Evolutionary conservation across 64 coral and sea anemone species (phyloP), one percentile per base, ranked within the genome.

Genomic region (Actinia tenebrosa): DNA sequence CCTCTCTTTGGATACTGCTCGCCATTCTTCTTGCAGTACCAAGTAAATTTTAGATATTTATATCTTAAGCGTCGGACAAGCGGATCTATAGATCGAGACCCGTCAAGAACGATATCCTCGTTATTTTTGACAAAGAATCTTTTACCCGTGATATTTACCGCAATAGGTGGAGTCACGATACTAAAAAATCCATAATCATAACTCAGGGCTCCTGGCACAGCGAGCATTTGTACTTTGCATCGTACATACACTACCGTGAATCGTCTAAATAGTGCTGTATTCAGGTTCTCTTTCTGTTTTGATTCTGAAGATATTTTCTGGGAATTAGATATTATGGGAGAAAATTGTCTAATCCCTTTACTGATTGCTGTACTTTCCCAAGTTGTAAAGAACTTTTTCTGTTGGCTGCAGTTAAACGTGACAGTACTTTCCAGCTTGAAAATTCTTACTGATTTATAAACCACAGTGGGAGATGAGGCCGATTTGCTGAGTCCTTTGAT

Each of bases 141-240:
- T 23, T 78, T 78, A 4, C 84, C 89, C 20, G 52, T 85, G n/a
- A 90, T 90, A 19, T 20, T 77, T n/a, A 80, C 89, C 52, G 62
- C 54, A 3, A 86, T 83, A 18, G 82, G 88, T 47, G 71, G 50
- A 13, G 58, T 83, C 20, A 91, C 71, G 11, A 91, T 61, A 45
- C 44, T 62, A 52, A 91, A 50, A 80, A 56, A 91, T 10, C 89
- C 89, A 80, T 66, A 80, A 47, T 86, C 89, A 22, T 75, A 68
- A 9, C 30, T 37, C 42, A 86, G 80, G 3, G 89, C 84, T 45
- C 71, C 56, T 60, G 30, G 25, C 43, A 71, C 42, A 2, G 64
- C 83, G 16, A 11, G 20, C 60, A 80, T 63, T 26, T 86, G 56
- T 9, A 86, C 83, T 15, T 52, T 19, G 61, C 89, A 91, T 60